Base-by-base conservation (phyloP, 2,113 vertebrate species). In the Nyctereutes procyonoides region DNA sequence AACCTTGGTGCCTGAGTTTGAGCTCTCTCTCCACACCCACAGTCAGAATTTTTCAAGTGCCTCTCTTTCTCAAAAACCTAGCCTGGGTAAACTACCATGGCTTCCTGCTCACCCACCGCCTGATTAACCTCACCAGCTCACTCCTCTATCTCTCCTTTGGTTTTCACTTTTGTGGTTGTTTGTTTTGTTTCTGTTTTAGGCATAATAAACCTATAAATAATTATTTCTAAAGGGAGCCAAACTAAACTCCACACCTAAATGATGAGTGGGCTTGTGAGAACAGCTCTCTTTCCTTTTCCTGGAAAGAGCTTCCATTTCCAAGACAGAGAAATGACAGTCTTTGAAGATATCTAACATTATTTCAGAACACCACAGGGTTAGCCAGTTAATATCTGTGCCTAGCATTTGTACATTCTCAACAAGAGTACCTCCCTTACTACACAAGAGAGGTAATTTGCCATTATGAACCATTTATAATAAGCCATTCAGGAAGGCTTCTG, bases 111-210 rank as follows among this genome's bases (percentile, higher is more conserved):
- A 74, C 32, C 30, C 19, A 10, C 5, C 16, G 28, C 32, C 88
- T 3, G 26, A 62, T 51, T 19, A 65, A 19, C 13, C 26, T 51
- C n/a, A 24, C 51, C 26, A 71, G 28, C 30, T 73, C 74, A 77
- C 3, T 62, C 26, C 35, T 35, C 48, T 48, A 0, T 32, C 20
- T 69, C n/a, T 87, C 32, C 24, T 38, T 84, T 73, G 71, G 22
- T 76, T 69, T 85, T 95, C 51, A 67, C 8, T 84, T 87, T 13
- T 81, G 56, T 26, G 67, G 28, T 35, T 69, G n/a, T 16, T 90
- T 88, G 48, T 92, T 89, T 55, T n/a, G 14, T 56, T 73, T 93
- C 77, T 69, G 79, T 67, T 69, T 88, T 86, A 56, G 83, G 74
- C 15, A 55, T 69, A 88, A 79, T 55, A 93, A 71, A 74, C 15